Evolutionary conservation across 1,140 invertebrate genomes (phyloP).

Genomic region (Heliconius eleuchia): DNA sequence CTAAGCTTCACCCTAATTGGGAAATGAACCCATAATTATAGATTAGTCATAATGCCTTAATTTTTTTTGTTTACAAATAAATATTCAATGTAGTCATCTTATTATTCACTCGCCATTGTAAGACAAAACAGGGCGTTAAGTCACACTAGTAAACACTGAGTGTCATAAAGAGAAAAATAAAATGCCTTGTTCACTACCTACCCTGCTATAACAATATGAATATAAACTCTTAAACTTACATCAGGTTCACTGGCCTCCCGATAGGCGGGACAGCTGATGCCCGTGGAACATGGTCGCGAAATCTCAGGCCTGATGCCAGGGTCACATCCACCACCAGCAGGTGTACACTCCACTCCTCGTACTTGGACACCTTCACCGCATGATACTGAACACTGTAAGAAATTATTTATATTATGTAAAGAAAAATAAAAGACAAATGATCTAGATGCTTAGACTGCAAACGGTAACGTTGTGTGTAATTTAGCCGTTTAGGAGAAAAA

Average conservation of each 20-base stretch:
- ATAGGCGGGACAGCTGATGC: conserved; percentile 83
- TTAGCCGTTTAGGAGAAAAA: too few relatives aligned
- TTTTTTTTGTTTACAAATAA: too few relatives aligned
- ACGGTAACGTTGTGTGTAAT: too few relatives aligned
- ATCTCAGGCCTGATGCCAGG: conserved; percentile 82
- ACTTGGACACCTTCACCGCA: conserved; percentile 93
- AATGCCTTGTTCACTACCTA: not conserved
- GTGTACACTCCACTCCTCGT: conserved; percentile 89
- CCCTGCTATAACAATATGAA: not conserved
- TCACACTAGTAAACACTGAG: not conserved
- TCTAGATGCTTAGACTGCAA: too few relatives aligned
- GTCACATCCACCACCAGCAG: conserved; percentile 80
- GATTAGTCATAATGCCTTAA: too few relatives aligned
- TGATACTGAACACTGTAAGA: conserved; percentile 89
- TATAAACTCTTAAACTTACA: conserved; percentile 39
- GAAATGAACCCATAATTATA: too few relatives aligned
- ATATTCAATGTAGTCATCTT: too few relatives aligned
- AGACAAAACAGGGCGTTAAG: not conserved
- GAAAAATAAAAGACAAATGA: too few relatives aligned
- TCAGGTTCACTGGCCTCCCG: conserved; percentile 65
- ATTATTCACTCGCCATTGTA: too few relatives aligned
- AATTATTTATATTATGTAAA: not conserved
- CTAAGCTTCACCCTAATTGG: too few relatives aligned
- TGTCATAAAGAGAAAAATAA: not conserved
- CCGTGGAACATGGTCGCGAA: conserved; percentile 85